Evolutionary conservation across 2,888 invertebrate genomes (phyloP), one percentile per base, ranked within the genome.

Genomic region (Mesopsocus fuscifrons): DNA sequence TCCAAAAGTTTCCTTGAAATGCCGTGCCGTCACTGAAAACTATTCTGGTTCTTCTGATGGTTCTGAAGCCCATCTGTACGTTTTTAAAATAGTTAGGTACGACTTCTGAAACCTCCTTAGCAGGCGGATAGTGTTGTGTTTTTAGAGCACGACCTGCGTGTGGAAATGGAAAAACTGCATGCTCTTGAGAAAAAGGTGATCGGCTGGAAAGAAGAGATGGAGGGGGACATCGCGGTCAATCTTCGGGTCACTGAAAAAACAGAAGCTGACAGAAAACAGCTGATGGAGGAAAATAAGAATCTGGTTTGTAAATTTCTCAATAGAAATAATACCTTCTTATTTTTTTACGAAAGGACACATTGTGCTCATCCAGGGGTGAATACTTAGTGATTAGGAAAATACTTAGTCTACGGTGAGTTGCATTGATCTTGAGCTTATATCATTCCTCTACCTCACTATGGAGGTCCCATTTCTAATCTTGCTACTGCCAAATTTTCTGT

Each of bases 181-280:
- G 56, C 66, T 1, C 57, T 76, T 3, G 65, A 71, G 45, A 60
- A 62, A 6, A 74, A 75, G 54, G 64, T 78, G 52, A 62, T 65
- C 15, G 53, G 66, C 35, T 77, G 75, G 72, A 72, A 76, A 46
- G 62, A 66, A 11, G 74, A 75, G 52, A 66, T 77, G 0, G 71
- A 73, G 45, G 68, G 70, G 0, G 71, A 72, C 46, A 57, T 78
- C 42, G 64, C 66, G 2, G 63, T 77, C 51, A 74, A 72, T 44
- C 71, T 74, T 52, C 66, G 73, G 48, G 67, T 76, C 54, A 70
- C 74, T 0, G 72, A 74, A 51, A 77, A 77, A 59, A 70, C 71
- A 53, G 61, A 64, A 34, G 60, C 63, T 8, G 71, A 74, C 52
- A 72, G 72, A 53, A 55, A 59, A 16, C 59, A 61, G 16, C 55